These are phyloP conservation scores for Barbus barbus DNA, from an alignment of 2,113 vertebrate genomes.

Conservation along the genomic window DNA sequence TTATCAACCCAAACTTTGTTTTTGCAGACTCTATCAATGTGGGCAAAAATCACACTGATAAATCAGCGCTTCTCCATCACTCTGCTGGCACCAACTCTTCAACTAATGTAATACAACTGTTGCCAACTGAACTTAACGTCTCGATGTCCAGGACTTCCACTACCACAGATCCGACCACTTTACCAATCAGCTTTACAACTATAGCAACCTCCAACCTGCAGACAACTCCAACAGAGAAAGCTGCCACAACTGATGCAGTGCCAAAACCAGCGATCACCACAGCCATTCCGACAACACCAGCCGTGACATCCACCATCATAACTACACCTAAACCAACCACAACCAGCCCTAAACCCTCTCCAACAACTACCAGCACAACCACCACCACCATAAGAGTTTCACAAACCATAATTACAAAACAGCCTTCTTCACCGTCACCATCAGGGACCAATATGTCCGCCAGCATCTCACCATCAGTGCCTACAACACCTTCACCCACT, in stretches of 20 bases:
- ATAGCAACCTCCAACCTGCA: not conserved
- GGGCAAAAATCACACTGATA: not conserved
- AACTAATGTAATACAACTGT: not conserved
- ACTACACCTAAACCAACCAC: not conserved
- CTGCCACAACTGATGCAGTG: not conserved
- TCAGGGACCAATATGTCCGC: not conserved
- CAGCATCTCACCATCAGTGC: constrained; percentile 5
- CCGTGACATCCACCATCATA: not conserved
- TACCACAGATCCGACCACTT: not conserved
- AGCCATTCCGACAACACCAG: not conserved
- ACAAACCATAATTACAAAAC: not conserved
- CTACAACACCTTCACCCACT: not conserved
- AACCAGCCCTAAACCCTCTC: not conserved
- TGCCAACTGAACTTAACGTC: no score
- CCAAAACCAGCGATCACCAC: not conserved
- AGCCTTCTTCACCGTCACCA: not conserved
- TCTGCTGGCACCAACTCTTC: not conserved
- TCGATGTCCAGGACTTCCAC: not conserved
- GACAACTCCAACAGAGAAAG: not conserved
- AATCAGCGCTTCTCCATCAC: no score
- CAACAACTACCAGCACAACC: not conserved
- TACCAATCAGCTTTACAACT: not conserved
- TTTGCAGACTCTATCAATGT: not conserved
- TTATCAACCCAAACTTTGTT: not conserved
- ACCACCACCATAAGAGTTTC: not conserved